Evolutionary conservation across 2,797 vertebrate genomes (phyloP), one percentile per base, ranked within the genome.

Genomic region (Parauchenoglanis ngamensis): DNA sequence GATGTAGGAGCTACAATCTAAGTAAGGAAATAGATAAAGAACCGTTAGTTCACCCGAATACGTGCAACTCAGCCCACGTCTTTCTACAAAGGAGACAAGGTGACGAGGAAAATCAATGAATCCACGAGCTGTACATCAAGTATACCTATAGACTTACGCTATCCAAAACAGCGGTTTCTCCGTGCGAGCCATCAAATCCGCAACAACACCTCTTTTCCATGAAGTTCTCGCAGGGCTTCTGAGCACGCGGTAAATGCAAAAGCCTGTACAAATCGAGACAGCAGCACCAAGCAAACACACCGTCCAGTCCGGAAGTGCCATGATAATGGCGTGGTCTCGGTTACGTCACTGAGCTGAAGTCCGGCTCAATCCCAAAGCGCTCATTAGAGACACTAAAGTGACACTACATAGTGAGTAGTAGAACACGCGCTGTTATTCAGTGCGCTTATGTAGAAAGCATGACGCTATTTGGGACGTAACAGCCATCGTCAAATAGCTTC

Each of bases 151-250:
- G 40, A 97, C 97, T 97, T 90, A 99, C 98, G 97, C 98, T 65
- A 99, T 96, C 91, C 97, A 96, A 92, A 99, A 98, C 75, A 99
- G 91, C 57, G 98, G 95, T 91, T 95, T 97, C 91, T 96, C 96
- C 17, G 97, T 96, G 19, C 97, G 95, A 21, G 97, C 97, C 98
- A 99, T 99, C n/a, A 94, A 86, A 75, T 70, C 90, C 35, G 8
- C 85, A 0, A 93, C 17, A 0, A 91, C 0, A 31, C 65, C 68
- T 7, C 88, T 92, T 13, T 91, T 93, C 92, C 91, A 92, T 25
- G 92, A 54, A 35, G 23, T 61, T 44, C 76, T 89, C 28, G 86
- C 84, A 0, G 73, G 2, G 0, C 92, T 90, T 40, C 92, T 90
- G 92, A 91, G 93, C 2, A 93, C 91, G 40, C 94, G 77, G 89